Conservation (phyloP, 2,888 invertebrate genomes). For the Lissonota sp. region DNA sequence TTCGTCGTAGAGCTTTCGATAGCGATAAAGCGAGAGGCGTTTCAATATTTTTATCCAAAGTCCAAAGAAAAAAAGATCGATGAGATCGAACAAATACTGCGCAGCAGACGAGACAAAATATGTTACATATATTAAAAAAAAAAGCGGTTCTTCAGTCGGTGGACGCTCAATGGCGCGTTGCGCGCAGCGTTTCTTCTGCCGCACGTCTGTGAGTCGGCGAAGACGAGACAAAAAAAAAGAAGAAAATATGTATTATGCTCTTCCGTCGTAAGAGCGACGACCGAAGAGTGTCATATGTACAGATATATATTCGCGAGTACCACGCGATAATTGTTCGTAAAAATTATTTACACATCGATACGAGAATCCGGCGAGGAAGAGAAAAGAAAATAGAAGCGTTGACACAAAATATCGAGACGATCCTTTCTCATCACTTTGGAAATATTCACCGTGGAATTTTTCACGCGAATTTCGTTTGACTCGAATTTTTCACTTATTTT, state of each 20-base stretch:
- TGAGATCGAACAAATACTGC: slow-evolving; percentile 68
- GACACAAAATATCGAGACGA: slow-evolving; percentile 2
- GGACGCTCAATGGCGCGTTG: slow-evolving; percentile 42
- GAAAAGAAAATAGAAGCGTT: slow-evolving; percentile 39
- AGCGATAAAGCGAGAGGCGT: slow-evolving; percentile 4
- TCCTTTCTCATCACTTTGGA: too few relatives aligned
- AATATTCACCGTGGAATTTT: slow-evolving; percentile 26
- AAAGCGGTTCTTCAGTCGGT: slow-evolving; percentile 51
- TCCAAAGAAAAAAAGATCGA: slow-evolving; percentile 18
- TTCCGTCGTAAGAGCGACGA: slow-evolving; percentile 4
- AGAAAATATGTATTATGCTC: slow-evolving; percentile 17
- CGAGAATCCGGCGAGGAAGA: neutral
- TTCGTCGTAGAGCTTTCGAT: neutral
- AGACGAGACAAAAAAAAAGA: slow-evolving; percentile 16
- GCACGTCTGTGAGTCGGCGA: slow-evolving; percentile 23
- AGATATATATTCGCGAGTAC: slow-evolving; percentile 51
- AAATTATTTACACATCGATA: slow-evolving; percentile 63
- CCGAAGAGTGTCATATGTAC: slow-evolving; percentile 40
- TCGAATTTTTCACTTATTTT: slow-evolving; percentile 64
- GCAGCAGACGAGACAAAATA: slow-evolving; percentile 41
- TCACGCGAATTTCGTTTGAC: slow-evolving; percentile 11
- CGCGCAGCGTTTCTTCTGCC: slow-evolving; percentile 6
- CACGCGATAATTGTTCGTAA: slow-evolving; percentile 36
- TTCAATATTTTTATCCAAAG: slow-evolving; percentile 10
- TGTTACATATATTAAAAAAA: neutral